phyloP scores from a whole-genome alignment of 1,140 invertebrate species.

The Cylas formicarius region DNA sequence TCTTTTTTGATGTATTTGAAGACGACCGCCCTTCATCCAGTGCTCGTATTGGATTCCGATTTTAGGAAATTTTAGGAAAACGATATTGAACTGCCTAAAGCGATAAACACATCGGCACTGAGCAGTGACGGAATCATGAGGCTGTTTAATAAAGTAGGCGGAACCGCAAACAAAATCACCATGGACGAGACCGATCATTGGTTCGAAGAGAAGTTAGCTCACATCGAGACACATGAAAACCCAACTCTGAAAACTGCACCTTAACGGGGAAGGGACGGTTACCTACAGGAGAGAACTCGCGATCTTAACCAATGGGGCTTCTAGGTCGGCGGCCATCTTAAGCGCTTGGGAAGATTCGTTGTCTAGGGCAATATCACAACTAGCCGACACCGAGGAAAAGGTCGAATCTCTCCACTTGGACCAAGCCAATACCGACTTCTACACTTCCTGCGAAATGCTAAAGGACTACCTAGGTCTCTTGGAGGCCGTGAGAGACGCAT shows the following conservation, averaged over 20 bases:
- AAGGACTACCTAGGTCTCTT: slow-evolving; percentile 94
- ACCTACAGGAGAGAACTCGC: slow-evolving; percentile 82
- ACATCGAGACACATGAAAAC: slow-evolving; percentile 88
- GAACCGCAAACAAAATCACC: slow-evolving; percentile 97
- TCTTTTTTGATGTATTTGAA: slow-evolving; percentile 91
- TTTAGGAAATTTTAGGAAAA: slow-evolving; percentile 95
- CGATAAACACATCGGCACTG: slow-evolving; percentile 91
- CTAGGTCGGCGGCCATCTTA: slow-evolving; percentile 84
- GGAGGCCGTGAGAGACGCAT: slow-evolving; percentile 92
- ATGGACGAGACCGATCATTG: slow-evolving; percentile 99
- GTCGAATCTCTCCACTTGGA: slow-evolving; percentile 82
- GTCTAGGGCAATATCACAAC: slow-evolving; percentile 83
- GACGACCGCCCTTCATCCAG: slow-evolving; percentile 82
- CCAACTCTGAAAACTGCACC: slow-evolving; percentile 81
- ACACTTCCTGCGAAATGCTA: slow-evolving; percentile 83
- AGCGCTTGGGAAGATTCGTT: slow-evolving; percentile 92
- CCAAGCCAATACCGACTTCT: slow-evolving; percentile 94
- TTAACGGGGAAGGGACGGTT: slow-evolving; percentile 82
- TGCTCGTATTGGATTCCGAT: slow-evolving; percentile 86
- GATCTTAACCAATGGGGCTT: slow-evolving; percentile 67
- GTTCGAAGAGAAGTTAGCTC: slow-evolving; percentile 94
- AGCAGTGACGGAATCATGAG: slow-evolving; percentile 92
- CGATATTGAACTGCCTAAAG: slow-evolving; percentile 87
- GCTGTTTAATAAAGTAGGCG: slow-evolving; percentile 93
- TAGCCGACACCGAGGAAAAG: slow-evolving; percentile 88